Evolutionary conservation across 2,797 vertebrate genomes (phyloP).

Genomic region (Argya squamiceps): DNA sequence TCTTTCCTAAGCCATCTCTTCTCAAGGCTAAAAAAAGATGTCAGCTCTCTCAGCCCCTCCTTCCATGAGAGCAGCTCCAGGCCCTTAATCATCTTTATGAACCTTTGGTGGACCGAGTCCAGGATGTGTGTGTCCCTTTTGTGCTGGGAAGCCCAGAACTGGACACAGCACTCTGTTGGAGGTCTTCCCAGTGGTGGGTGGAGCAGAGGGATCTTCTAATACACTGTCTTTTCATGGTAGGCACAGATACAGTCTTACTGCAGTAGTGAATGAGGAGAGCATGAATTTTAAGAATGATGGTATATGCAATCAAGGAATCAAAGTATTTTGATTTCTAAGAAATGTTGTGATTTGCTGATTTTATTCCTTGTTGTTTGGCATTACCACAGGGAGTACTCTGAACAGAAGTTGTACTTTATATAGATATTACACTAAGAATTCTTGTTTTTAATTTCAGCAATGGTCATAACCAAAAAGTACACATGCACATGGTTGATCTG

Average conservation of each 20-base stretch:
- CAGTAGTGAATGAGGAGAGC: background rate
- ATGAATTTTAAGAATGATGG: background rate
- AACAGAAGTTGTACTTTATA: background rate
- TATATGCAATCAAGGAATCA: background rate
- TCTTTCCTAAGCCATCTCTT: background rate
- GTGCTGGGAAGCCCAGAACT: background rate
- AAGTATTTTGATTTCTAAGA: background rate
- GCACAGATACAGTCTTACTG: background rate
- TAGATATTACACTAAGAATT: background rate
- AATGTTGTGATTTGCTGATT: background rate
- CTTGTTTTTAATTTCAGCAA: slow-evolving; percentile 84
- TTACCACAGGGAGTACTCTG: background rate
- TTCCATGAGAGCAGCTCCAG: background rate
- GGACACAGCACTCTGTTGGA: background rate
- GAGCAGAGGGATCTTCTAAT: background rate
- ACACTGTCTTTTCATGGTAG: background rate
- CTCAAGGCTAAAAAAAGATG: background rate
- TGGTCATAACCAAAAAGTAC: slow-evolving; percentile 98
- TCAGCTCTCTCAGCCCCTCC: background rate
- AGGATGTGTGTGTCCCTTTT: background rate
- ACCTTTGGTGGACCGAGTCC: background rate
- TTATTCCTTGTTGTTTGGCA: background rate
- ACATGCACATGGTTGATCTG: slow-evolving; percentile 99
- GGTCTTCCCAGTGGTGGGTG: background rate
- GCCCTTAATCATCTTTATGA: background rate